Conservation (phyloP, 2,797 vertebrate genomes). For the Otolemur crassicaudatus region DNA sequence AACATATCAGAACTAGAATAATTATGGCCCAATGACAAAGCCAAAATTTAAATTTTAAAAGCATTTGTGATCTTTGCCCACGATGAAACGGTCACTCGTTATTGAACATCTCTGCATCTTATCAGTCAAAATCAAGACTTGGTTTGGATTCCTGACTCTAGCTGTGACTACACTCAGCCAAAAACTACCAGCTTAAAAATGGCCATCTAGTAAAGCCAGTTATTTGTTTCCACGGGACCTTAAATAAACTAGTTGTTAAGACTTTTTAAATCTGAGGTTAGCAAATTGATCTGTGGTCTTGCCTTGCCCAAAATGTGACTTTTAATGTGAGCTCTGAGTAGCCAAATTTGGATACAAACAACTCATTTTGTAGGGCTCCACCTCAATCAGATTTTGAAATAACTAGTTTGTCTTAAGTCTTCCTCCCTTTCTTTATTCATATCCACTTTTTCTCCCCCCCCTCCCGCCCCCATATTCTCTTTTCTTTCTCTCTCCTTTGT, state of each 20-base stretch:
- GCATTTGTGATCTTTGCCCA: background rate
- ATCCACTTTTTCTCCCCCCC: background rate
- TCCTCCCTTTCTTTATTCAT: background rate
- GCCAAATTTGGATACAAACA: background rate
- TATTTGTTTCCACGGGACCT: constrained; percentile 9
- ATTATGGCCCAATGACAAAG: background rate
- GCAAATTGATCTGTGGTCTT: constrained; percentile 49
- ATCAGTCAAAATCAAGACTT: background rate
- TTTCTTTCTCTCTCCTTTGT: background rate
- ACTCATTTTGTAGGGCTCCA: background rate
- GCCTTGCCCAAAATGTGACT: constrained; percentile 28
- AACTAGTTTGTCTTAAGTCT: background rate
- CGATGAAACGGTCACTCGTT: constrained; percentile 34
- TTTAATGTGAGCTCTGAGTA: constrained; percentile 27
- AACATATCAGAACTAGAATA: background rate
- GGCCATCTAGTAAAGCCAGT: background rate
- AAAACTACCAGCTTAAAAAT: constrained; percentile 59
- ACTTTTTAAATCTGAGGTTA: constrained; percentile 44
- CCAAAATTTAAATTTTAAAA: background rate
- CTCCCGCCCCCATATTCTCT: background rate
- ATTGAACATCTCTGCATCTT: background rate
- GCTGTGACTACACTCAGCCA: background rate
- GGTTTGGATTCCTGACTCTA: background rate
- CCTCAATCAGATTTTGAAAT: constrained; percentile 34
- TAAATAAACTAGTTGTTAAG: constrained; percentile 56